Evolutionary conservation across 2,797 vertebrate species (phyloP).

Genomic region (Sebastes nivosus): DNA sequence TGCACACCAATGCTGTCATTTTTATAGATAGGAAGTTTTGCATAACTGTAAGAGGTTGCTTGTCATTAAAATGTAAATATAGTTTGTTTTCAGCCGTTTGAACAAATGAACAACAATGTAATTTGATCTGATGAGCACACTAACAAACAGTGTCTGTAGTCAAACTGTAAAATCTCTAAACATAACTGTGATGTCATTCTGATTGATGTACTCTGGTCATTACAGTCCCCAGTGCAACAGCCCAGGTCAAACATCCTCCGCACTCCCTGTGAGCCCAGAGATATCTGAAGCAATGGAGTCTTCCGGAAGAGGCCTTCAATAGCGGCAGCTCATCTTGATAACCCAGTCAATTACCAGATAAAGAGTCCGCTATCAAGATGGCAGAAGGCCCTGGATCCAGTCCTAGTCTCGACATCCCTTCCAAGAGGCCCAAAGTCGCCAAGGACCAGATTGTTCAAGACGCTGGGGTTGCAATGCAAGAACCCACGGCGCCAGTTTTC

Average conservation of each 20-base stretch:
- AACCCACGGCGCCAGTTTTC: slow-evolving; percentile 79
- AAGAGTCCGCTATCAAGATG: slow-evolving; percentile 49
- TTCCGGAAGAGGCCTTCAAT: slow-evolving; percentile 21
- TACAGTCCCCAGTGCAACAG: slow-evolving; percentile 37
- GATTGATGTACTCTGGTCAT: slow-evolving; percentile 16
- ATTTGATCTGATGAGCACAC: background rate
- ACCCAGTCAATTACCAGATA: slow-evolving; percentile 1
- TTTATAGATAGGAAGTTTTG: background rate
- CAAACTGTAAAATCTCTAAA: background rate
- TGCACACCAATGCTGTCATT: background rate
- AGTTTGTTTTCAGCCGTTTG: background rate
- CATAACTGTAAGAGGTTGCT: background rate
- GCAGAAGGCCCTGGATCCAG: slow-evolving; percentile 53
- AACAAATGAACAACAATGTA: background rate
- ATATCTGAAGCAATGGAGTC: slow-evolving; percentile 32
- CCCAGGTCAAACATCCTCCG: slow-evolving; percentile 8
- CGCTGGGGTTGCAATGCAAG: slow-evolving; percentile 5
- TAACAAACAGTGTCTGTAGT: background rate
- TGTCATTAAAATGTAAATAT: background rate
- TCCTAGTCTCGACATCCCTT: slow-evolving; percentile 76
- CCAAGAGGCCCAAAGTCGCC: slow-evolving; percentile 83
- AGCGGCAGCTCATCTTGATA: slow-evolving; percentile 13
- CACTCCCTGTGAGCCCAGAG: slow-evolving; percentile 22
- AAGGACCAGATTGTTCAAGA: slow-evolving; percentile 46
- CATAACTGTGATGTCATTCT: background rate